Conservation (phyloP, 2,888 invertebrate genomes). For the Merodon equestris region DNA sequence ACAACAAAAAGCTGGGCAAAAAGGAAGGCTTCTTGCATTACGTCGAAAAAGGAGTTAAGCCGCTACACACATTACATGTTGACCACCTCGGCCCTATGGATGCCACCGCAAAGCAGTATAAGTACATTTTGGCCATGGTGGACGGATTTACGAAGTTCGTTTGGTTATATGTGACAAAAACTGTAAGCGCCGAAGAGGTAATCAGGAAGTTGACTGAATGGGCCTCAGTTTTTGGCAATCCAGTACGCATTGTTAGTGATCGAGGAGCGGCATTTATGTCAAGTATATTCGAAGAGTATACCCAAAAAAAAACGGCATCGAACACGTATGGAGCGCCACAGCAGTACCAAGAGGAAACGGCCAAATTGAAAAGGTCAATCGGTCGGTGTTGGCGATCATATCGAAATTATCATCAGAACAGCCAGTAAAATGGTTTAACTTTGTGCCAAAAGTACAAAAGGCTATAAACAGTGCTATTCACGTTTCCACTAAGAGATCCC, state of each 20-base stretch:
- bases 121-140: constrained; percentile 37
- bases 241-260: not conserved
- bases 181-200: not conserved
- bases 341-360: constrained; percentile 59
- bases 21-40: not conserved
- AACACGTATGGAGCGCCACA: constrained; percentile 36
- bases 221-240: not conserved
- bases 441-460: constrained; percentile 38
- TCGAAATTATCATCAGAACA: constrained; percentile 48
- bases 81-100: constrained; percentile 58
- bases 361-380: constrained; percentile 55
- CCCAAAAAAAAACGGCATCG: constrained; percentile 27
- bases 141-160: constrained; percentile 50
- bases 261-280: constrained; percentile 31
- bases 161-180: constrained; percentile 39
- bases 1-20: constrained; percentile 71
- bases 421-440: constrained; percentile 54
- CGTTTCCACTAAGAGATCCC: constrained; percentile 30
- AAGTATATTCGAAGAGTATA: constrained; percentile 35
- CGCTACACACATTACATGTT: constrained; percentile 72
- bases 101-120: constrained; percentile 66
- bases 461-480: no score
- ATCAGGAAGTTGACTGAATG: not conserved
- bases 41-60: constrained; percentile 71
- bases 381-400: constrained; percentile 31